Evolutionary conservation across 2,888 invertebrate genomes (phyloP).

Genomic region (Acrobasis consociella): DNA sequence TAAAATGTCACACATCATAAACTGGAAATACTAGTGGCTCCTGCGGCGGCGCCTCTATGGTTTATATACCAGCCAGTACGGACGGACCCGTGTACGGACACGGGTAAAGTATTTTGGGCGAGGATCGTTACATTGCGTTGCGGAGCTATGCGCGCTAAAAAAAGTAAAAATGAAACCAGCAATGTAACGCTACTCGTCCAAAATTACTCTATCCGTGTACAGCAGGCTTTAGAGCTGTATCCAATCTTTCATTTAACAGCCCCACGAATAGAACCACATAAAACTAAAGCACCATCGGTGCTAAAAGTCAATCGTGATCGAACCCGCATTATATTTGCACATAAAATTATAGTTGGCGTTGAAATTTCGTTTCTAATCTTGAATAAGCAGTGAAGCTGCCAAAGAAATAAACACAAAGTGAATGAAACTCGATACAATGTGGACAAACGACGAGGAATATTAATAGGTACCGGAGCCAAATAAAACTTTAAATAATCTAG

Average conservation of each 20-base stretch:
- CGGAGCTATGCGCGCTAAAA: no score
- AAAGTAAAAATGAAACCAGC: no score
- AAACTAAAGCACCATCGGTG: conserved; percentile 1
- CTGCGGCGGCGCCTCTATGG: not conserved
- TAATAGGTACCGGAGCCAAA: not conserved
- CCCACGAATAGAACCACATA: conserved; percentile 6
- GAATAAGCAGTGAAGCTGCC: conserved; percentile 1
- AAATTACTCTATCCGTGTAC: no score
- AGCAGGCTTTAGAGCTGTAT: conserved; percentile 1
- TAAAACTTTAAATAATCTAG: not conserved
- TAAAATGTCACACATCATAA: no score
- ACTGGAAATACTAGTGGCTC: not conserved
- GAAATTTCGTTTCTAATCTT: not conserved
- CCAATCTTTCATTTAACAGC: not conserved
- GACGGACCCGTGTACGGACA: no score
- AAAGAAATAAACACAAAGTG: conserved; percentile 11
- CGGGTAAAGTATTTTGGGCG: no score
- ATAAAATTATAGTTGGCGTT: not conserved
- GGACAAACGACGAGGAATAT: not conserved
- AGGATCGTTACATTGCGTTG: no score
- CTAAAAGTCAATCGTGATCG: conserved; percentile 5
- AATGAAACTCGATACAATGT: not conserved
- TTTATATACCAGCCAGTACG: no score
- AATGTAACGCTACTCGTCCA: no score
- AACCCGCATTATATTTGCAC: not conserved